These are phyloP conservation scores for Maniola jurtina DNA, from an alignment of 1,140 invertebrate species.

Conservation along the genomic window DNA sequence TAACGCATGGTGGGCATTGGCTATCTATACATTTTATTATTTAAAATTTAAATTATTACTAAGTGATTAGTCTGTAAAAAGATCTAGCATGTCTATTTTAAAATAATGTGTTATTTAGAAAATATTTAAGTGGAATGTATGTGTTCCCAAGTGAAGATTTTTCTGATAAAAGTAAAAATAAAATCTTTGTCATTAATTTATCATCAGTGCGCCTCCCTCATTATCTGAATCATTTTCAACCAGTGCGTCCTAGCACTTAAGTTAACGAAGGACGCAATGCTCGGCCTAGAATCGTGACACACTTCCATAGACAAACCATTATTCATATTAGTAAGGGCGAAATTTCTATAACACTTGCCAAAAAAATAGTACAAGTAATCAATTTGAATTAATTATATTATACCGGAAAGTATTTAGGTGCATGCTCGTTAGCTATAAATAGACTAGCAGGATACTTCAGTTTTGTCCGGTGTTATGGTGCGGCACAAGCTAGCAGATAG, in stretches of 20 bases:
- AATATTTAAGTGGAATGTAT: background rate
- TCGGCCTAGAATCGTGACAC: conserved; percentile 27
- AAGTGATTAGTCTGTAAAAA: too few relatives aligned
- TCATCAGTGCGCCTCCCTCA: conserved; percentile 21
- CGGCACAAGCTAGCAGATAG: too few relatives aligned
- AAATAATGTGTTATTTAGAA: too few relatives aligned
- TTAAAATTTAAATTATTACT: too few relatives aligned
- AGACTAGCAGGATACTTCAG: too few relatives aligned
- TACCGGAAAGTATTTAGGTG: too few relatives aligned
- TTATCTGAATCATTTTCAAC: conserved; percentile 29
- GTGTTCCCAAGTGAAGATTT: background rate
- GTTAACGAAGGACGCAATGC: conserved; percentile 35
- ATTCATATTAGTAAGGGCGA: conserved; percentile 21
- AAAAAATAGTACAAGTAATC: background rate
- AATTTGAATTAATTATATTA: too few relatives aligned
- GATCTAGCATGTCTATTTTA: too few relatives aligned
- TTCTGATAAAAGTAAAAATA: conserved; percentile 2
- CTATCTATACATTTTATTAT: too few relatives aligned
- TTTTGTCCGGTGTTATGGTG: too few relatives aligned
- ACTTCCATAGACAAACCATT: conserved; percentile 21
- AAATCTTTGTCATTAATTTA: conserved; percentile 24
- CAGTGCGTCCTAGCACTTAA: conserved; percentile 32
- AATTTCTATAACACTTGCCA: background rate
- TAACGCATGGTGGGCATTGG: too few relatives aligned
- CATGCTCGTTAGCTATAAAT: too few relatives aligned